phyloP scores from a whole-genome alignment of 1,140 invertebrate genomes.

The Hesperophylax magnus region DNA sequence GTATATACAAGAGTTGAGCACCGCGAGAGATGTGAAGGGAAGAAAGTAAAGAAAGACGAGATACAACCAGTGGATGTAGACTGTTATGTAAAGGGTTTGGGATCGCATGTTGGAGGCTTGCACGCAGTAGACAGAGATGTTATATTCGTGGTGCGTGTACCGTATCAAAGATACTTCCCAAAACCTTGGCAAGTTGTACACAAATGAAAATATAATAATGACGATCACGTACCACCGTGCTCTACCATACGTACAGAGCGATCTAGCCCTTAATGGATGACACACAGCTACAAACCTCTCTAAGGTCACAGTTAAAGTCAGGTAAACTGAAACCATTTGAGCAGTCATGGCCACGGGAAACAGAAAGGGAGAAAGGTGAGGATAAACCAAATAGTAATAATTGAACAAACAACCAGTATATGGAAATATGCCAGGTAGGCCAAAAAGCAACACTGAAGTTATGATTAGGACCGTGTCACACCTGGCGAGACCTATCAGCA shows the following conservation, averaged over 20 bases:
- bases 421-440: slow-evolving; percentile 85
- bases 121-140: slow-evolving; percentile 80
- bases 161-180: slow-evolving; percentile 75
- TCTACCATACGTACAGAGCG: slow-evolving; percentile 91
- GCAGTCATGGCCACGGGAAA: slow-evolving; percentile 91
- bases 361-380: slow-evolving; percentile 84
- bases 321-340: slow-evolving; percentile 94
- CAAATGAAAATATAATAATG: slow-evolving; percentile 85
- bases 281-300: slow-evolving; percentile 98
- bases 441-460: slow-evolving; percentile 89
- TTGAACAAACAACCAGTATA: slow-evolving; percentile 82
- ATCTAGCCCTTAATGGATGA: slow-evolving; percentile 89
- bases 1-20: slow-evolving; percentile 93
- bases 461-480: slow-evolving; percentile 93
- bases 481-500: slow-evolving; percentile 90
- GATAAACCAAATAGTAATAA: slow-evolving; percentile 86
- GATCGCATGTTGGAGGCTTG: slow-evolving; percentile 78
- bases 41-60: slow-evolving; percentile 93
- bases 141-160: slow-evolving; percentile 69
- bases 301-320: slow-evolving; percentile 95
- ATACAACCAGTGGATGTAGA: slow-evolving; percentile 95
- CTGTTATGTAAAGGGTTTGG: slow-evolving; percentile 82
- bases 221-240: slow-evolving; percentile 87
- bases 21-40: slow-evolving; percentile 86
- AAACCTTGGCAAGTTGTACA: slow-evolving; percentile 90